Evolutionary conservation across 2,113 vertebrate genomes (phyloP).

Genomic region (Scophthalmus maximus): DNA sequence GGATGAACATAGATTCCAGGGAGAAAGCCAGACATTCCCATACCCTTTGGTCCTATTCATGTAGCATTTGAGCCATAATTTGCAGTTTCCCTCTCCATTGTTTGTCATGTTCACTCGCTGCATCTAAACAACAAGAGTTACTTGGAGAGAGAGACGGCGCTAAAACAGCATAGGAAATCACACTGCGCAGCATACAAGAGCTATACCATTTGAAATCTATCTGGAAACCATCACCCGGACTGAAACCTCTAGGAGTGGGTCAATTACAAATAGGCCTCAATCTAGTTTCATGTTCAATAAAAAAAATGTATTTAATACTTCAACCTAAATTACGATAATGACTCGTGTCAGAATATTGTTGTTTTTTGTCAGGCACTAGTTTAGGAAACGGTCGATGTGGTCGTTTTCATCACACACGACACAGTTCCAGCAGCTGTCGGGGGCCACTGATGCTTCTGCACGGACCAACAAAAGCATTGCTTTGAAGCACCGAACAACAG

Average conservation of each 20-base stretch:
- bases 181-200: background rate
- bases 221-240: background rate
- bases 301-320: no score
- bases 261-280: background rate
- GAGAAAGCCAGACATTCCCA: conserved; percentile 36
- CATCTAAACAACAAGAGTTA: conserved; percentile 2
- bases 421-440: background rate
- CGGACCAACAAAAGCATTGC: conserved; percentile 4
- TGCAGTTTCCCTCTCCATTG: conserved; percentile 28
- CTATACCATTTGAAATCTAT: no score
- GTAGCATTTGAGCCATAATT: no score
- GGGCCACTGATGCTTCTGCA: background rate
- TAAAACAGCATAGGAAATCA: background rate
- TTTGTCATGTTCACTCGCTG: conserved; percentile 28
- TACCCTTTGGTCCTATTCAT: conserved; percentile 43
- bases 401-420: no score
- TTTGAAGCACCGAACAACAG: background rate
- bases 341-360: background rate
- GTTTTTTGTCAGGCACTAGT: no score
- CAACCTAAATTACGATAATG: background rate
- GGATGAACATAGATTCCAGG: conserved; percentile 7
- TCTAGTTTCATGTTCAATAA: no score
- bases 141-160: background rate
- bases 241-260: background rate
- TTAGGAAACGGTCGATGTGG: no score